These are phyloP conservation scores for Bufo gargarizans DNA, from an alignment of 2,113 vertebrate species.

Conservation along the genomic window DNA sequence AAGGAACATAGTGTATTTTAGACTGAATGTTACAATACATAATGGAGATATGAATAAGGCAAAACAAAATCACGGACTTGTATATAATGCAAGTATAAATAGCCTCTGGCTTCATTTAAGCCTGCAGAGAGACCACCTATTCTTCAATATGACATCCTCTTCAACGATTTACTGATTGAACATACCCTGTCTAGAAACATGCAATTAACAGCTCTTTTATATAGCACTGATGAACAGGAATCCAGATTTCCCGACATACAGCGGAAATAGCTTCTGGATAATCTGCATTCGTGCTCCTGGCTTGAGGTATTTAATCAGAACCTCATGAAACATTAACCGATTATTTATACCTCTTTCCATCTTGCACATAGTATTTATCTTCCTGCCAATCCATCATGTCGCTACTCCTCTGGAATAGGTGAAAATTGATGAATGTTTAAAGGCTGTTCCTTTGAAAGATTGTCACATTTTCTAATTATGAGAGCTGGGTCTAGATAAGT, in stretches of 20 bases:
- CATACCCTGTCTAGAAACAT: slow-evolving; percentile 35
- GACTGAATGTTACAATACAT: neutral
- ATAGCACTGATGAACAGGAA: neutral
- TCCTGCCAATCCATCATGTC: slow-evolving; percentile 46
- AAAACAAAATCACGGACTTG: neutral
- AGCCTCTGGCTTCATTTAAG: neutral
- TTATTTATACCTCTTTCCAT: slow-evolving; percentile 50
- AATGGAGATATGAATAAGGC: neutral
- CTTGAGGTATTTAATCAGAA: slow-evolving; percentile 45
- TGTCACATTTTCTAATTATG: slow-evolving; percentile 49
- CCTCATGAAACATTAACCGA: slow-evolving; percentile 32
- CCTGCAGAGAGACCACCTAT: neutral
- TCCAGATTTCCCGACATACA: neutral
- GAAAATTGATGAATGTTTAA: slow-evolving; percentile 43
- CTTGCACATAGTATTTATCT: slow-evolving; percentile 37
- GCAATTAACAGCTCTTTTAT: slow-evolving; percentile 40
- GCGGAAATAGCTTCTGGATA: slow-evolving; percentile 5
- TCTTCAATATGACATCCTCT: slow-evolving; percentile 5
- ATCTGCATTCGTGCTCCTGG: slow-evolving; percentile 31
- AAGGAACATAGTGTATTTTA: neutral
- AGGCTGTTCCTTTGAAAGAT: slow-evolving; percentile 30
- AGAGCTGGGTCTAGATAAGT: slow-evolving; percentile 27
- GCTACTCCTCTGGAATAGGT: slow-evolving; percentile 31
- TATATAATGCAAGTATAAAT: too few species aligned
- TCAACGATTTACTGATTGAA: slow-evolving; percentile 37